Percentiles rank a stretch among this genome's conserved stretches.
These are phyloP conservation scores for Pectinophora gossypiella DNA, from an alignment of 1,140 invertebrate species.

Conservation along the genomic window DNA sequence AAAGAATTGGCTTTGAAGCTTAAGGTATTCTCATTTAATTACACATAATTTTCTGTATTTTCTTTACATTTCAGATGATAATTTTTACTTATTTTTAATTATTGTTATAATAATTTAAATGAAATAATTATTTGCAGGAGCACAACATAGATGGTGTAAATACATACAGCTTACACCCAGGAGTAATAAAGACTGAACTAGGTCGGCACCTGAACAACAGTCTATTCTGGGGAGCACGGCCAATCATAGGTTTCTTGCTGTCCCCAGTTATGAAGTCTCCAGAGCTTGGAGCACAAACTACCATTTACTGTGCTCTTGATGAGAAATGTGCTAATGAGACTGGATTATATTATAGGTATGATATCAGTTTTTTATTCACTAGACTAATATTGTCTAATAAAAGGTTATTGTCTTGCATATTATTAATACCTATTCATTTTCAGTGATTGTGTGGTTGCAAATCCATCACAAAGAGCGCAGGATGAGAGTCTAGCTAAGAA, in stretches of 20 bases:
- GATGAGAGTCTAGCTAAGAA: slow-evolving; percentile 78
- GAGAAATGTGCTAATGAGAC: slow-evolving; percentile 79
- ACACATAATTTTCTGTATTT: no score
- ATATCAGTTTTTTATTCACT: neutral
- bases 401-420: no score
- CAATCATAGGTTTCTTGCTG: slow-evolving; percentile 29
- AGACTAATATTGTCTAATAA: neutral
- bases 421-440: no score
- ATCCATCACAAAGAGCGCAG: slow-evolving; percentile 57
- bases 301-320: slow-evolving; percentile 85
- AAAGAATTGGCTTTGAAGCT: slow-evolving; percentile 79
- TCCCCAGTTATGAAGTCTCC: slow-evolving; percentile 77
- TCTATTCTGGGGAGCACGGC: slow-evolving; percentile 60
- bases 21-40: slow-evolving; percentile 52
- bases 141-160: slow-evolving; percentile 76
- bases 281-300: slow-evolving; percentile 86
- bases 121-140: slow-evolving; percentile 30
- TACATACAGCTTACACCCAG: slow-evolving; percentile 83
- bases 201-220: slow-evolving; percentile 80
- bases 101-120: neutral
- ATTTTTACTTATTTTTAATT: neutral
- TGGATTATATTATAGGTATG: slow-evolving; percentile 80
- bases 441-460: slow-evolving; percentile 76
- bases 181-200: slow-evolving; percentile 84
- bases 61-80: neutral